Evolutionary conservation across 2,797 vertebrate genomes (phyloP).

Genomic region (Enteromius unitaeniatus): DNA sequence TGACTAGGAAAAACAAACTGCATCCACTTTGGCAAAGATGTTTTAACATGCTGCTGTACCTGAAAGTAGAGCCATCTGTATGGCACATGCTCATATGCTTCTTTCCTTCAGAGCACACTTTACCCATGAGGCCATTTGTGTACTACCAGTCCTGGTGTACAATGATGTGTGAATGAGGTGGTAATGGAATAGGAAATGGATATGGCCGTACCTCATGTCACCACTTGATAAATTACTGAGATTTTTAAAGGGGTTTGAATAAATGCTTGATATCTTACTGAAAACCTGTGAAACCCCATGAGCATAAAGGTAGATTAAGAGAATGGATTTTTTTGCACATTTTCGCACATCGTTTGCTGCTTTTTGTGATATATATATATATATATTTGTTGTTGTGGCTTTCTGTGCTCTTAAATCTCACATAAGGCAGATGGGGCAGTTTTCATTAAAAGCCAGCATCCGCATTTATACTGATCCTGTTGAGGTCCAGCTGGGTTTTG

Average conservation of each 20-base stretch:
- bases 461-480: slow-evolving; percentile 12
- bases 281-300: not conserved
- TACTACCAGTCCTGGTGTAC: slow-evolving; percentile 18
- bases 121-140: slow-evolving; percentile 28
- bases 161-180: slow-evolving; percentile 40
- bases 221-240: slow-evolving; percentile 16
- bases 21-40: not conserved
- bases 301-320: slow-evolving; percentile 9
- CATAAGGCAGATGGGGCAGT: slow-evolving; percentile 17
- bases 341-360: not conserved
- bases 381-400: slow-evolving; percentile 1
- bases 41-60: not conserved
- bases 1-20: not conserved
- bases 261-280: slow-evolving; percentile 18
- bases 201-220: slow-evolving; percentile 1
- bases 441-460: slow-evolving; percentile 24
- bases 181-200: slow-evolving; percentile 42
- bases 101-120: not conserved
- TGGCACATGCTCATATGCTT: slow-evolving; percentile 4
- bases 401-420: not conserved
- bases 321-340: not conserved
- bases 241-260: slow-evolving; percentile 13
- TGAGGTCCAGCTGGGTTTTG: slow-evolving; percentile 13
- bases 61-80: not conserved
- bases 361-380: not conserved